Evolutionary conservation across 2,888 invertebrate species (phyloP).

Genomic region (Plebejus anna): DNA sequence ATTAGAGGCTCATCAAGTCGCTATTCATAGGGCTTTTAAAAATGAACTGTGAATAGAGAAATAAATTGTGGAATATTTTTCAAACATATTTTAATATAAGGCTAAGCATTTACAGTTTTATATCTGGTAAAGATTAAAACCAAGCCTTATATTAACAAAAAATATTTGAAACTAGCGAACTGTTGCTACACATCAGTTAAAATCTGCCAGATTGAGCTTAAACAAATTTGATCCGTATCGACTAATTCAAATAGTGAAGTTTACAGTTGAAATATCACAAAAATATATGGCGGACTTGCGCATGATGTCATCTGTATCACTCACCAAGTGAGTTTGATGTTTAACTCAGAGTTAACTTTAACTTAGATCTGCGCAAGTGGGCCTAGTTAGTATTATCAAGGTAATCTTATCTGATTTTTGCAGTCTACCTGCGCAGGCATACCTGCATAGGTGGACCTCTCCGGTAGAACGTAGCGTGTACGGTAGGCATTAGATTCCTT

Average conservation of each 20-base stretch:
- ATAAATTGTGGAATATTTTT: slow-evolving; percentile 9
- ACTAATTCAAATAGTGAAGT: neutral
- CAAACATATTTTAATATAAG: slow-evolving; percentile 5
- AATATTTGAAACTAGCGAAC: neutral
- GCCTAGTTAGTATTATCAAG: too few species aligned
- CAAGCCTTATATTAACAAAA: neutral
- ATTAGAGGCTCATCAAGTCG: slow-evolving; percentile 31
- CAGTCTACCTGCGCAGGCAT: too few species aligned
- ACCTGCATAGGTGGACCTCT: too few species aligned
- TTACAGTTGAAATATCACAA: too few species aligned
- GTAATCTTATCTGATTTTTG: too few species aligned
- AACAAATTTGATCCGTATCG: neutral
- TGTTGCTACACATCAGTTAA: neutral
- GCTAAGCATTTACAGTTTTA: neutral
- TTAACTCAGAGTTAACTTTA: too few species aligned
- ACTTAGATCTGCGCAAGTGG: too few species aligned
- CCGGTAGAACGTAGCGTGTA: too few species aligned
- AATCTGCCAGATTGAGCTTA: neutral
- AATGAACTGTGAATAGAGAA: slow-evolving; percentile 22
- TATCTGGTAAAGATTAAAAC: neutral
- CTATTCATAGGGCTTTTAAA: slow-evolving; percentile 29
- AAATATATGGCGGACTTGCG: too few species aligned
- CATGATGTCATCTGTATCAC: too few species aligned
- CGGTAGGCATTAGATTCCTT: too few species aligned
- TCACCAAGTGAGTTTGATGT: too few species aligned